Evolutionary conservation across 2,797 vertebrate species (phyloP), one percentile per base, ranked within the genome.

Genomic region (Tragelaphus oryx): DNA sequence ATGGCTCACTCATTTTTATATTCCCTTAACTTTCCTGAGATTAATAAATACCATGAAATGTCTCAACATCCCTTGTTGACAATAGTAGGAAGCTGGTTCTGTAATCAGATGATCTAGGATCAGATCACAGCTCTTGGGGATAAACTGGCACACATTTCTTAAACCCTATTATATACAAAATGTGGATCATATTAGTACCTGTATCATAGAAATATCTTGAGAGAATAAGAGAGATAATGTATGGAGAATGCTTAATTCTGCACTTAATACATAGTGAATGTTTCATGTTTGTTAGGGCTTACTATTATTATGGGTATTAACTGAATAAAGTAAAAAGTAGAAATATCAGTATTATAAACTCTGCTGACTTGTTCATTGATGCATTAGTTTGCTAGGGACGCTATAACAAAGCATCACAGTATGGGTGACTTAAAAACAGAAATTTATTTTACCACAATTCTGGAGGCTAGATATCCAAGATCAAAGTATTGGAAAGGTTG

Each of bases 401-500:
- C 10, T 30, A 44, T 46, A 87, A 81, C 37, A 87, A 68, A 76
- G 28, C 50, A 81, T 13, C 11, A 5, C 14, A 62, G 59, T 75
- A 1, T 76, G 44, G n/a, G 6, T 46, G 10, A 22, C 65, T 87
- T 74, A 57, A 76, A 57, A 65, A 68, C n/a, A 87, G 28, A 88
- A 80, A 91, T 54, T 89, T 86, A 65, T 82, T 65, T 89, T 89
- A 52, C 92, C 60, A 75, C 22, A 81, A n/a, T 87, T 93, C 55
- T 52, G 20, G 76, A 87, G 28, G 8, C 17, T 54, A 20, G 4
- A 54, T 60, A 26, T 84, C 17, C 30, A 88, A 85, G 20, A 60
- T 74, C 14, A 71, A 95, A 60, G 22, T 52, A 7, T 65, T 26
- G 33, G 30, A 44, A 68, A n/a, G 7, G 4, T 22, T 91, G 50